Conservation (phyloP, 2,113 vertebrate species). For the Amia ocellicauda region DNA sequence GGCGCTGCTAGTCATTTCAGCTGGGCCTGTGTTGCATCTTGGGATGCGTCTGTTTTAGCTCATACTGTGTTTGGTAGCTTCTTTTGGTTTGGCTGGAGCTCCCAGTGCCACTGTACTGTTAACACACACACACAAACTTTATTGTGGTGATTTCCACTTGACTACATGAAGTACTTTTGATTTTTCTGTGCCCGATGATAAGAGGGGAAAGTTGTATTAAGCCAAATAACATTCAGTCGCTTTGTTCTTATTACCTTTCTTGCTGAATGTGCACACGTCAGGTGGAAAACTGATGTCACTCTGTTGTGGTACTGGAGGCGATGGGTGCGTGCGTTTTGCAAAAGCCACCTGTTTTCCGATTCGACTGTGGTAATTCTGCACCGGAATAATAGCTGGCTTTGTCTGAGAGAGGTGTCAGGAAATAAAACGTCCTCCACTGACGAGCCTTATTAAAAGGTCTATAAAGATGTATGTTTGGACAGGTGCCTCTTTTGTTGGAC, state of each 20-base stretch:
- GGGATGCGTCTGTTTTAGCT: too few relatives aligned
- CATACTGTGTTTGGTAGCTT: too few relatives aligned
- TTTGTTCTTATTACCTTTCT: background rate
- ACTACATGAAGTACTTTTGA: too few relatives aligned
- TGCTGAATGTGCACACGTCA: background rate
- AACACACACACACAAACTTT: too few relatives aligned
- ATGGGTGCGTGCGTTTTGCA: background rate
- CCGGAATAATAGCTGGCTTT: constrained; percentile 26
- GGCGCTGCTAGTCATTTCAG: too few relatives aligned
- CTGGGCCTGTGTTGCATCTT: too few relatives aligned
- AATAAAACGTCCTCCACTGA: constrained; percentile 29
- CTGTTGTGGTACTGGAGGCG: background rate
- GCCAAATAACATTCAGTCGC: too few relatives aligned
- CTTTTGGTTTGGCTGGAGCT: too few relatives aligned
- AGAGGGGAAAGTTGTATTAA: too few relatives aligned
- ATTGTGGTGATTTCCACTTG: too few relatives aligned
- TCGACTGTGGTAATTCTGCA: background rate
- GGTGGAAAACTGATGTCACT: background rate
- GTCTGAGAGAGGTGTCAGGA: constrained; percentile 9
- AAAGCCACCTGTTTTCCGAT: constrained; percentile 18
- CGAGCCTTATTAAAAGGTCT: constrained; percentile 33
- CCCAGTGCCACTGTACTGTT: too few relatives aligned
- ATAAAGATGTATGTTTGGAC: constrained; percentile 39
- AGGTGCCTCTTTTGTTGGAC: constrained; percentile 48
- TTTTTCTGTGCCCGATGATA: too few relatives aligned